Evolutionary conservation across 1,140 invertebrate species (phyloP).

Genomic region (Kradibia gibbosae): DNA sequence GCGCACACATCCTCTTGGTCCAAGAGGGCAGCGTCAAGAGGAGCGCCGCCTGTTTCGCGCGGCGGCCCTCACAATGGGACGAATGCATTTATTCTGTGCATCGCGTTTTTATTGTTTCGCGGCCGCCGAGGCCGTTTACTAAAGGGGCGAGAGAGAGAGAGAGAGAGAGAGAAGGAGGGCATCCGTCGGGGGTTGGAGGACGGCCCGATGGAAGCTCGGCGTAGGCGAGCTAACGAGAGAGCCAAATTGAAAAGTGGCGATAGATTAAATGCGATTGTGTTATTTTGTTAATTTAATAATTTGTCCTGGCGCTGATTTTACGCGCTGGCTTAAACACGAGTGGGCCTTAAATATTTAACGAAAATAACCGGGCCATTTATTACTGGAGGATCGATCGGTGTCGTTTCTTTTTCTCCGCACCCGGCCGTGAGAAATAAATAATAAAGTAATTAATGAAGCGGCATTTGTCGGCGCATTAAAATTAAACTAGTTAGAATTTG

Average conservation of each 20-base stretch:
- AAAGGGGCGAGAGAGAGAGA: not conserved
- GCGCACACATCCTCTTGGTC: conserved; percentile 51
- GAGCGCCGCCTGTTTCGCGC: conserved; percentile 49
- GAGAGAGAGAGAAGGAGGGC: not conserved
- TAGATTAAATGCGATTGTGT: conserved; percentile 1
- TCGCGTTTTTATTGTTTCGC: conserved; percentile 57
- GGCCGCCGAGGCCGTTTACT: conserved; percentile 16
- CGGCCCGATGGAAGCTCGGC: not conserved
- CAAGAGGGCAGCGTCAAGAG: conserved; percentile 26
- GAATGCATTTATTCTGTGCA: conserved; percentile 57
- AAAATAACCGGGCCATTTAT: no score
- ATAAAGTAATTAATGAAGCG: no score
- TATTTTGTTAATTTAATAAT: no score
- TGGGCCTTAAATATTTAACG: no score
- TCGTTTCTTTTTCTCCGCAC: no score
- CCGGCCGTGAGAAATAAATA: no score
- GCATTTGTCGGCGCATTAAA: no score
- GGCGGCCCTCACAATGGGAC: conserved; percentile 51
- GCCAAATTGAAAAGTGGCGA: not conserved
- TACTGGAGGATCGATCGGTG: no score
- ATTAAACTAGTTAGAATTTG: no score
- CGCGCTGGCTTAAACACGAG: not conserved
- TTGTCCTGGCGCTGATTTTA: no score
- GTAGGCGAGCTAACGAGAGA: no score
- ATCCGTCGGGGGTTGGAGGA: not conserved